phyloP scores from a whole-genome alignment of 2,888 invertebrate species.

The Oegoconia quadripuncta region DNA sequence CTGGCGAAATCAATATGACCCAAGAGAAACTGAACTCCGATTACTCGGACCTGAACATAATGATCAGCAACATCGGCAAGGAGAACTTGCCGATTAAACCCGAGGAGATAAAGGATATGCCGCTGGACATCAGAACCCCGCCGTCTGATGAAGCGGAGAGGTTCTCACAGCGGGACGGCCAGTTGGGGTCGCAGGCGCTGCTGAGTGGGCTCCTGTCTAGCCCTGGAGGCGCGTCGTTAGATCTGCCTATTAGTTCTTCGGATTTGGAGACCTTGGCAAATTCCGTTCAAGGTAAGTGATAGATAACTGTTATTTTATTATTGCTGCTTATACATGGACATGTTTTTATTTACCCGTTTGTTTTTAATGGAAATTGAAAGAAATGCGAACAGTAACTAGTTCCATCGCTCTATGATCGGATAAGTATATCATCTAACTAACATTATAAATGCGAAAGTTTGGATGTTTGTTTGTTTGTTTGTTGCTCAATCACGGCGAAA shows the following conservation, averaged over 20 bases:
- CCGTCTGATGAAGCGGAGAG: constrained; percentile 38
- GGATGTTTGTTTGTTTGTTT: too few relatives aligned
- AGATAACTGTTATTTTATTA: not conserved
- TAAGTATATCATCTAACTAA: too few relatives aligned
- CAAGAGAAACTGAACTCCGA: constrained; percentile 61
- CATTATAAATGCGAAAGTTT: too few relatives aligned
- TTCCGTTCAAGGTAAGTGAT: constrained; percentile 56
- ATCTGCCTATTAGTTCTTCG: constrained; percentile 59
- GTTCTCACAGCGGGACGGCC: constrained; percentile 38
- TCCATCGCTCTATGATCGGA: too few relatives aligned
- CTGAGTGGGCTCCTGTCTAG: constrained; percentile 54
- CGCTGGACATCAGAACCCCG: constrained; percentile 33
- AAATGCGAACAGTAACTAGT: too few relatives aligned
- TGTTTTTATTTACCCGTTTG: too few relatives aligned
- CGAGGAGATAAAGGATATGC: constrained; percentile 39
- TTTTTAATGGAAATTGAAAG: too few relatives aligned
- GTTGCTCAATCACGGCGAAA: too few relatives aligned
- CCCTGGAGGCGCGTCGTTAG: constrained; percentile 54
- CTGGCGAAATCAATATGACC: constrained; percentile 45
- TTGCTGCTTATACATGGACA: too few relatives aligned
- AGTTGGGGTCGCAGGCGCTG: constrained; percentile 35
- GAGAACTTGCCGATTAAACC: constrained; percentile 55
- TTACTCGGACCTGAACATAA: constrained; percentile 59
- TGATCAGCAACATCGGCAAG: constrained; percentile 56
- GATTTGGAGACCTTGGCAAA: constrained; percentile 65